phyloP scores from a whole-genome alignment of 2,888 invertebrate genomes.

The Polyommatus icarus region DNA sequence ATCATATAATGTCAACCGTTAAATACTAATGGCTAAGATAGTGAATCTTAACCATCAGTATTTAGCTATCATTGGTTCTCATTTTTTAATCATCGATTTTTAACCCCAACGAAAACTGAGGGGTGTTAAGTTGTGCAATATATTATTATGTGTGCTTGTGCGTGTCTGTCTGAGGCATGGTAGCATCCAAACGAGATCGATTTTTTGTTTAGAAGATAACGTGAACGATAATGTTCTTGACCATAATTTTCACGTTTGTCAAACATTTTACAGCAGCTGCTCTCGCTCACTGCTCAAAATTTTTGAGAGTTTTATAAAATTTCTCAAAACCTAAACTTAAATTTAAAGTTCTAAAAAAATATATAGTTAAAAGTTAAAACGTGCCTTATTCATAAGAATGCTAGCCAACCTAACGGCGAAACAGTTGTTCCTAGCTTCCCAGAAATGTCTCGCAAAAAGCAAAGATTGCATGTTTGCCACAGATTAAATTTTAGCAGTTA shows the following conservation, averaged over 20 bases:
- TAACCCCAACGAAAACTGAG: too few species aligned
- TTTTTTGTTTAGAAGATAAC: background rate
- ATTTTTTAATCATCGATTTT: background rate
- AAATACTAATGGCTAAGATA: background rate
- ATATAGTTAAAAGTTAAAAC: background rate
- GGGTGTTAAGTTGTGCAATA: too few species aligned
- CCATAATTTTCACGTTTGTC: too few species aligned
- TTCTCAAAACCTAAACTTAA: too few species aligned
- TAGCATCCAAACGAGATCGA: background rate
- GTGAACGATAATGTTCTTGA: background rate
- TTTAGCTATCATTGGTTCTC: background rate
- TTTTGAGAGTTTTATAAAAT: too few species aligned
- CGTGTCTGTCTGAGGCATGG: too few species aligned
- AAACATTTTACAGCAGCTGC: too few species aligned
- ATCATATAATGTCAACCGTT: conserved; percentile 3
- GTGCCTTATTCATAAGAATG: background rate
- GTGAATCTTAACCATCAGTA: background rate
- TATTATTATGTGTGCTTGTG: too few species aligned
- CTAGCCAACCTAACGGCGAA: conserved; percentile 16
- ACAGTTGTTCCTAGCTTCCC: conserved; percentile 35
- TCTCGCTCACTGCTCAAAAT: too few species aligned
- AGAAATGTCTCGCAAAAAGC: conserved; percentile 43
- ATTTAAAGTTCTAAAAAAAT: too few species aligned
- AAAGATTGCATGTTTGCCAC: conserved; percentile 42
- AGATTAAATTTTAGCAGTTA: conserved; percentile 44